Conservation (phyloP, 1,140 invertebrate genomes). For the Microplitis demolitor region DNA sequence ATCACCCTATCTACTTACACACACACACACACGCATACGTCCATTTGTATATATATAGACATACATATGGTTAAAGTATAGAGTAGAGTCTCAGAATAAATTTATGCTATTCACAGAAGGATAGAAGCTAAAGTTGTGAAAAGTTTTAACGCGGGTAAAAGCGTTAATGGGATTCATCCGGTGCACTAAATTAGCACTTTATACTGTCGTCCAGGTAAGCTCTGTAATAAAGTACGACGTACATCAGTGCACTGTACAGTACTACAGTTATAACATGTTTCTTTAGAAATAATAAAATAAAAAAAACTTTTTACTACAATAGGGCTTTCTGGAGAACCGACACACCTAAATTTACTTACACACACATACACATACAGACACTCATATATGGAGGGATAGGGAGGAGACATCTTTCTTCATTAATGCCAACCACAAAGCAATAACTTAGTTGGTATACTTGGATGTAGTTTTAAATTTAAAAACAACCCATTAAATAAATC, state of each 20-base stretch:
- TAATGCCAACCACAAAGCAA: too few species aligned
- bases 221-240: constrained; percentile 20
- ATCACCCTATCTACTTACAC: background rate
- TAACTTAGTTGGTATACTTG: too few species aligned
- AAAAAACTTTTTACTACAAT: background rate
- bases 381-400: too few species aligned
- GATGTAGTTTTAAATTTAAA: too few species aligned
- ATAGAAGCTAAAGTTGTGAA: constrained; percentile 18
- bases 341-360: too few species aligned
- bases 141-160: constrained; percentile 28
- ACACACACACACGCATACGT: background rate
- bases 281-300: constrained; percentile 10
- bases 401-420: too few species aligned
- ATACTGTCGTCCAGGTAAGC: constrained; percentile 26
- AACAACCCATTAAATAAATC: too few species aligned
- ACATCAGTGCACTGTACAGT: constrained; percentile 7
- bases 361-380: too few species aligned
- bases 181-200: constrained; percentile 31
- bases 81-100: background rate
- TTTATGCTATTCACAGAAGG: constrained; percentile 17
- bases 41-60: background rate
- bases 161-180: constrained; percentile 30
- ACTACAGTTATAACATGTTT: background rate
- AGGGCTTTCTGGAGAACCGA: background rate
- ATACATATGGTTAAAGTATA: too few species aligned